These are phyloP conservation scores for Phrynocephalus forsythii DNA, from an alignment of 2,797 vertebrate genomes.

Conservation along the genomic window DNA sequence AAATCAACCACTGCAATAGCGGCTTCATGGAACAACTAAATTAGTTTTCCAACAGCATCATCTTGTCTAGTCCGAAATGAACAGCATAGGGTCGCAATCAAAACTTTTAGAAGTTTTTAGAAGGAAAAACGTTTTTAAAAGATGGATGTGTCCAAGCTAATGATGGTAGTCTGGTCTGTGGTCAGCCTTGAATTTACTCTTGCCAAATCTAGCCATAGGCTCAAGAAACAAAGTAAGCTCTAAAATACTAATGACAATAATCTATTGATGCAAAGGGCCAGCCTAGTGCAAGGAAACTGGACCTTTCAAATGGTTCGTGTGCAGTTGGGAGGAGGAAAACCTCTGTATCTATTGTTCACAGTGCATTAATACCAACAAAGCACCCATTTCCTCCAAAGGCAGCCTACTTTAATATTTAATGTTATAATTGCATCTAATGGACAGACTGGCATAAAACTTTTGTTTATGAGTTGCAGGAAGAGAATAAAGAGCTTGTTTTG, in stretches of 20 bases:
- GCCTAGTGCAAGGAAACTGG: not conserved
- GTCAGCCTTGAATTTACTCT: not conserved
- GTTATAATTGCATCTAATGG: conserved; percentile 82
- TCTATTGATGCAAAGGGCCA: rapidly evolving
- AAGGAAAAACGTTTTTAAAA: no score
- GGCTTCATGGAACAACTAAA: no score
- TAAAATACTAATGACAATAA: not conserved
- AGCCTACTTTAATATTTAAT: conserved; percentile 88
- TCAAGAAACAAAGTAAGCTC: not conserved
- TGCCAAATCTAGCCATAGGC: not conserved
- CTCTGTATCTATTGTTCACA: conserved; percentile 27
- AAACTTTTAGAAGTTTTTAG: no score
- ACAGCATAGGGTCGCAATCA: no score
- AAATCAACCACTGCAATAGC: not conserved
- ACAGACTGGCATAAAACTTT: conserved; percentile 65
- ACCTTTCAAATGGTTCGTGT: not conserved
- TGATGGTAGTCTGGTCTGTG: not conserved
- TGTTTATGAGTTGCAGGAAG: conserved; percentile 47
- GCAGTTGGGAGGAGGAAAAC: not conserved
- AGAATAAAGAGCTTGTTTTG: conserved; percentile 53
- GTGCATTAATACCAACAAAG: conserved; percentile 70
- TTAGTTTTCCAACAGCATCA: not conserved
- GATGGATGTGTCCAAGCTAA: no score
- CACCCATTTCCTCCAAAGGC: conserved; percentile 66
- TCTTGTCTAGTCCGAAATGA: not conserved